Percentiles rank a stretch among this genome's conserved stretches.
phyloP scores from a whole-genome alignment of 2,888 invertebrate species.

The Leptopterna dolabrata region DNA sequence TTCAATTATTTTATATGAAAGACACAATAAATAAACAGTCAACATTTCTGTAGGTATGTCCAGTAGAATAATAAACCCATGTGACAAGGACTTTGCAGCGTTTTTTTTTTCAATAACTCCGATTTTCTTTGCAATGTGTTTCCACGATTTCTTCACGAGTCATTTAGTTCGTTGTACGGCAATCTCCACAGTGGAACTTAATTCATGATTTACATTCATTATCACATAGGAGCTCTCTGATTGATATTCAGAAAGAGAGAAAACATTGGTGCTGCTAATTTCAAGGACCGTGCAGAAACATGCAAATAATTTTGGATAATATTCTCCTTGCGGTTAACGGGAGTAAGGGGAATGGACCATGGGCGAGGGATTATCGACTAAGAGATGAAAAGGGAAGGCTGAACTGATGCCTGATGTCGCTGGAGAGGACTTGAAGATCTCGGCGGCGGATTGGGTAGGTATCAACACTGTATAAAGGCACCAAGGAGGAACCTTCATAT shows the following conservation, averaged over 20 bases:
- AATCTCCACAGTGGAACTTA: too few relatives aligned
- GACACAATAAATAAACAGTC: too few relatives aligned
- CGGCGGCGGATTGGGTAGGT: not conserved
- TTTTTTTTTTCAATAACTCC: too few relatives aligned
- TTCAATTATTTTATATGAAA: too few relatives aligned
- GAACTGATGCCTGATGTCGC: conserved; percentile 25
- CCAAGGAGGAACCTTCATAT: conserved; percentile 17
- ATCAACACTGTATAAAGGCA: conserved; percentile 30
- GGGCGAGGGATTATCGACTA: not conserved
- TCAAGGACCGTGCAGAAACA: too few relatives aligned
- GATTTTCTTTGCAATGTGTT: too few relatives aligned
- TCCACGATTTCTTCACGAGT: too few relatives aligned
- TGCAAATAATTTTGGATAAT: not conserved
- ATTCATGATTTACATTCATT: not conserved
- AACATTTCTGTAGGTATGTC: too few relatives aligned
- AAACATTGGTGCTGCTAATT: too few relatives aligned
- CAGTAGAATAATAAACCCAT: too few relatives aligned
- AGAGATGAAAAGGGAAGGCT: conserved; percentile 1
- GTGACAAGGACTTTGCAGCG: too few relatives aligned
- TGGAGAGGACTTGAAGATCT: conserved; percentile 9
- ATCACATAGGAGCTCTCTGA: not conserved
- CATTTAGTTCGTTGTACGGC: too few relatives aligned
- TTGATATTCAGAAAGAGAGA: not conserved
- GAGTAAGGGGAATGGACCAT: not conserved
- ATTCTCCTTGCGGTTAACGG: not conserved